A percentile compares a stretch with the other conserved stretches of the same genome.
phyloP scores from a whole-genome alignment of 2,888 invertebrate genomes.

The Ophion obscuratus region DNA sequence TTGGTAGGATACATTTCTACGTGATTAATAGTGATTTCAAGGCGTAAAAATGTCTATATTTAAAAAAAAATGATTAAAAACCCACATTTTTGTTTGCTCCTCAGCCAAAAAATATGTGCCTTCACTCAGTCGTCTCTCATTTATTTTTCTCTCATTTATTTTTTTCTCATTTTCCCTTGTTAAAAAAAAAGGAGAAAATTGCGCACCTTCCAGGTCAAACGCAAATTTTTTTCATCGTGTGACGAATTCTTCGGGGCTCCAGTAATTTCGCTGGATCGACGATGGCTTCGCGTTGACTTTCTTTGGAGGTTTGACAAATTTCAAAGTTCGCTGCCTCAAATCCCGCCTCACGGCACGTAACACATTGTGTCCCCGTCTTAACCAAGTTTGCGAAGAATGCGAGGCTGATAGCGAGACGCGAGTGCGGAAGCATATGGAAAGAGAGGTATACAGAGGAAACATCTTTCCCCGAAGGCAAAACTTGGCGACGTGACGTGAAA shows the following conservation, averaged over 20 bases:
- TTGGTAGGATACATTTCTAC: too few relatives aligned
- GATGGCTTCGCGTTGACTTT: not conserved
- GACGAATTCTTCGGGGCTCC: not conserved
- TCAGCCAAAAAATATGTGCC: too few relatives aligned
- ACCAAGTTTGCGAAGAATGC: conserved; percentile 74
- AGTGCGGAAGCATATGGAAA: conserved; percentile 8
- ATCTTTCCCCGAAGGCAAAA: conserved; percentile 28
- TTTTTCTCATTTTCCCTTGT: too few relatives aligned
- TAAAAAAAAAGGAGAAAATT: too few relatives aligned
- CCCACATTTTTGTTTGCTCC: not conserved
- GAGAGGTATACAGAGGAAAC: conserved; percentile 8
- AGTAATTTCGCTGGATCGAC: not conserved
- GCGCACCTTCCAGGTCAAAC: too few relatives aligned
- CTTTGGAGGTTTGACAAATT: conserved; percentile 17
- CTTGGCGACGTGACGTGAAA: conserved; percentile 38
- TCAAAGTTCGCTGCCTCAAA: conserved; percentile 35
- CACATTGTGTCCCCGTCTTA: conserved; percentile 73
- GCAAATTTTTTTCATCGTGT: not conserved
- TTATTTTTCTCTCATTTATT: too few relatives aligned
- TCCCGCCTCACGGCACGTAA: conserved; percentile 32
- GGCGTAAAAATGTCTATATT: not conserved
- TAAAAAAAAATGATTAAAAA: not conserved
- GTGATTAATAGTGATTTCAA: too few relatives aligned
- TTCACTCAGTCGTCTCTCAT: too few relatives aligned
- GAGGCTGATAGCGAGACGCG: conserved; percentile 30